These are phyloP conservation scores for Garra rufa DNA, from an alignment of 2,113 vertebrate species.

Conservation along the genomic window DNA sequence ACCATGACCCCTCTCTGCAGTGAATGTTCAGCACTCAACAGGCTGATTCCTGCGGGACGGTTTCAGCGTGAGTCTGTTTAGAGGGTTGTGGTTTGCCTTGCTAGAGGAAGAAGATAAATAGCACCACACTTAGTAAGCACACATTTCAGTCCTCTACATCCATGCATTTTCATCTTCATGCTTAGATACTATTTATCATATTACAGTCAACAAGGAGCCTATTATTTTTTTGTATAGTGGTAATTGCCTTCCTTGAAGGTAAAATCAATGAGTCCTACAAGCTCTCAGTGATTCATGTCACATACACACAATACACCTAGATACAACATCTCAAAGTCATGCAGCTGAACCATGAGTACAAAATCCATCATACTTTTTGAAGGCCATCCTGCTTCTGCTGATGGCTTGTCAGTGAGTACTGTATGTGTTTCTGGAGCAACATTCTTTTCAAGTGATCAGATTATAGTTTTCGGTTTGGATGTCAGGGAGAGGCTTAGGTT, in stretches of 20 bases:
- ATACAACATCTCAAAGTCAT: neutral
- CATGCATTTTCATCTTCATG: neutral
- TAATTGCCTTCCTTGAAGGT: slow-evolving; percentile 12
- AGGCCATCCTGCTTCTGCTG: neutral
- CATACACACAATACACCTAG: neutral
- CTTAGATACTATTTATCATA: slow-evolving; percentile 7
- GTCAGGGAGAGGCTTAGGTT: neutral
- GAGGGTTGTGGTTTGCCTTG: neutral
- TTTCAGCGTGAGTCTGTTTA: neutral
- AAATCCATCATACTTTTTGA: neutral
- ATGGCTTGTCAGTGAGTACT: neutral
- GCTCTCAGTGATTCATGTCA: too few species aligned
- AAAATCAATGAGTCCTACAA: slow-evolving; percentile 1
- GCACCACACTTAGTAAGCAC: neutral
- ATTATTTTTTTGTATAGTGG: neutral
- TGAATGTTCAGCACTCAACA: neutral
- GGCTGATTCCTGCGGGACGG: neutral
- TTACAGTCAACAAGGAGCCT: neutral
- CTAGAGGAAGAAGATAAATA: slow-evolving; percentile 6
- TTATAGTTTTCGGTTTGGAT: neutral
- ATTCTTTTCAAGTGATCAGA: neutral
- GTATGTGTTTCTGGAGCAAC: neutral
- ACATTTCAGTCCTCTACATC: neutral
- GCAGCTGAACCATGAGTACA: neutral
- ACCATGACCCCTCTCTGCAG: neutral